Percentiles rank a stretch among this genome's conserved stretches.
phyloP scores from a whole-genome alignment of 2,888 invertebrate species.

The Andricus curvator region DNA sequence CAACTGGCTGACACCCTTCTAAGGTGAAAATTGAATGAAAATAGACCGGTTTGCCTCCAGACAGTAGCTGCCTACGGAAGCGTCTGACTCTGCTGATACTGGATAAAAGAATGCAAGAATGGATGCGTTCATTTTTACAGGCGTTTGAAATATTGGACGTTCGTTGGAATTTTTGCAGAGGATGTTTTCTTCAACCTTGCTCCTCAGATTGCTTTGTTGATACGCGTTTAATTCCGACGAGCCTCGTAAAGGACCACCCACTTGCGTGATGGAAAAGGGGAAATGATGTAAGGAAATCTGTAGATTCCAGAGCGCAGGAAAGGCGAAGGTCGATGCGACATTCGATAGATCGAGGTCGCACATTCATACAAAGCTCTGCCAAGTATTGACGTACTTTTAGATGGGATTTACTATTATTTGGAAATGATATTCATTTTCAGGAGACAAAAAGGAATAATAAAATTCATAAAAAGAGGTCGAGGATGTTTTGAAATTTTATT shows the following conservation, averaged over 20 bases:
- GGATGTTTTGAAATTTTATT: neutral
- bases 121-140: neutral
- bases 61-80: neutral
- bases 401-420: neutral
- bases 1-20: neutral
- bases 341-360: conserved; percentile 28
- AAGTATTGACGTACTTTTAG: conserved; percentile 23
- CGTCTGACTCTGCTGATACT: neutral
- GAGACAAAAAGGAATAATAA: neutral
- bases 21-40: conserved; percentile 26
- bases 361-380: neutral
- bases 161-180: neutral
- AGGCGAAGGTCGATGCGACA: conserved; percentile 32
- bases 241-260: conserved; percentile 25
- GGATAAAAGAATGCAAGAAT: neutral
- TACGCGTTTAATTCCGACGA: neutral
- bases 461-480: neutral
- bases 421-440: too few relatives aligned
- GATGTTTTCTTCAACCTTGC: neutral
- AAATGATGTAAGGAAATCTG: conserved; percentile 31
- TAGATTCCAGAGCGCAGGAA: conserved; percentile 15
- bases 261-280: conserved; percentile 6
- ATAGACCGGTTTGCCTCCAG: conserved; percentile 15
- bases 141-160: neutral
- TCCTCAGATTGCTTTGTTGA: conserved; percentile 1